Evolutionary conservation across 2,888 invertebrate genomes (phyloP), one percentile per base, ranked within the genome.

Genomic region (Mythimna vitellina): DNA sequence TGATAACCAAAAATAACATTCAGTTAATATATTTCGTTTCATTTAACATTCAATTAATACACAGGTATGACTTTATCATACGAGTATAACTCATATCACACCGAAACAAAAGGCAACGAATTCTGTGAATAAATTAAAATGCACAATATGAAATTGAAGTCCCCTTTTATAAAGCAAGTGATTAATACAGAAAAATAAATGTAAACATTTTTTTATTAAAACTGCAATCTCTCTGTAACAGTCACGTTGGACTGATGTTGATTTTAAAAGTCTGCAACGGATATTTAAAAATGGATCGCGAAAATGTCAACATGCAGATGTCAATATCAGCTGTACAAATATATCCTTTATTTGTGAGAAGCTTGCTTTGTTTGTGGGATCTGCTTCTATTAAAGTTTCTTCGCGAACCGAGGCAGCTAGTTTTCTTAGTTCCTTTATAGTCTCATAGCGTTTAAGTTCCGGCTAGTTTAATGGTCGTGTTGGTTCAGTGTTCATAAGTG

Each of bases 241-340:
- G 51, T 32, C 54, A 46, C 17, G 6, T 29, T 20, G 42, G 17
- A 14, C 10, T 49, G 38, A 65, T 80, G 70, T 80, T 69, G 57
- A 67, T 80, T 54, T 57, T 46, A 32, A 49, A 65, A 70, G 63
- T 61, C 66, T 80, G 70, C 63, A 80, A 56, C 54, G 84, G 63
- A 71, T 71, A 83, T 83, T 74, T 71, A 83, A 75, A 75, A 75
- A 56, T 12, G 10, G 10, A 54, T 49, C 17, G 65, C 29, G 6
- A 65, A 72, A 49, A 25, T 49, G n/a, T 57, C 60, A 42, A 35
- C 38, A 65, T n/a, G 20, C 35, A 63, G 17, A 51, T 46, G 60
- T 64, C 46, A 53, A 35, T 35, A 53, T n/a, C 14, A 22, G n/a
- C 22, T 20, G 32, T n/a, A 20, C 17, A 25, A 20, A 70, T 17